Evolutionary conservation across 2,888 invertebrate genomes (phyloP).

Genomic region (Eupithecia pulchellata): DNA sequence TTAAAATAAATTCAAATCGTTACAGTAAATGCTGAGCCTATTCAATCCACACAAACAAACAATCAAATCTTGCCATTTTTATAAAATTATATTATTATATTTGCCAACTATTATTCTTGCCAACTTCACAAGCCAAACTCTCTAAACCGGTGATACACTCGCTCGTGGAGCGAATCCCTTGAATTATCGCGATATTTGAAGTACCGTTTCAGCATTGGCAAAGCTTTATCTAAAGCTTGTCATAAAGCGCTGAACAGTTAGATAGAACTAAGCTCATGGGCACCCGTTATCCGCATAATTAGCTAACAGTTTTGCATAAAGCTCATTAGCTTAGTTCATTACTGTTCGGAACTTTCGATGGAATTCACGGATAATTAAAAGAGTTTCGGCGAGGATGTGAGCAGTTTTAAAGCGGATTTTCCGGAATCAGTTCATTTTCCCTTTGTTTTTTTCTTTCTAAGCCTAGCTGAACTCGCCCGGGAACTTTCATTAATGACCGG

Average conservation of each 20-base stretch:
- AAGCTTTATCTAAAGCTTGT: conserved; percentile 22
- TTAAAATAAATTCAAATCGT: no score
- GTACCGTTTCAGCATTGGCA: conserved; percentile 9
- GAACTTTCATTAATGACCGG: no score
- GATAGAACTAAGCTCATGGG: conserved; percentile 19
- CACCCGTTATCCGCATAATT: conserved; percentile 23
- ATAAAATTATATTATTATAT: no score
- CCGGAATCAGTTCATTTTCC: conserved; percentile 22
- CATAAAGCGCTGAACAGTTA: conserved; percentile 7
- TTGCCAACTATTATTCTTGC: not conserved
- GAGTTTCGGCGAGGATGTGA: conserved; percentile 54
- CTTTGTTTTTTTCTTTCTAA: conserved; percentile 8
- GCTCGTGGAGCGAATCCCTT: not conserved
- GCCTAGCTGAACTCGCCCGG: not conserved
- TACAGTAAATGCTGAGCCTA: no score
- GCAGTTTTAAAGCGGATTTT: conserved; percentile 60
- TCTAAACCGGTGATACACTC: not conserved
- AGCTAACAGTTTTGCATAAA: conserved; percentile 52
- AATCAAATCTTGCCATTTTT: no score
- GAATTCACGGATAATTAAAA: conserved; percentile 67
- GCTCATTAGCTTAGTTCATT: conserved; percentile 63
- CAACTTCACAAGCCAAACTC: no score
- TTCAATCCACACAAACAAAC: no score
- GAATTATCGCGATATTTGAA: conserved; percentile 15
- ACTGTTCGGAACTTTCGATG: conserved; percentile 45